Conservation (phyloP, 2,888 invertebrate genomes). For the Lasioglossum calceatum region DNA sequence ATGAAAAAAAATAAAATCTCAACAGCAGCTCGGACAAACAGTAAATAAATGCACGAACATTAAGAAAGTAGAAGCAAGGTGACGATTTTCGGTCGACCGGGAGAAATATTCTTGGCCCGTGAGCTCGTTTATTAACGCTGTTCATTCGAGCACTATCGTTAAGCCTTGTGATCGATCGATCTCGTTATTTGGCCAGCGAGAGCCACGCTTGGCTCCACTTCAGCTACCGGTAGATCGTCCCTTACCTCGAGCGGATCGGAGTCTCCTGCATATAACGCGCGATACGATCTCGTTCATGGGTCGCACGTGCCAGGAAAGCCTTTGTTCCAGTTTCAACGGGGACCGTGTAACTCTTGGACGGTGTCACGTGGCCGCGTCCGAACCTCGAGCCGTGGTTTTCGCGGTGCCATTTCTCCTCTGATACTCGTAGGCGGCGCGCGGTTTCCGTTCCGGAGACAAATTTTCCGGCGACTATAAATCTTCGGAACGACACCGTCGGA, state of each 20-base stretch:
- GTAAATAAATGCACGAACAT: neutral
- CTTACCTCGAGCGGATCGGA: slow-evolving; percentile 21
- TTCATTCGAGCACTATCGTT: slow-evolving; percentile 13
- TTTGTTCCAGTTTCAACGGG: slow-evolving; percentile 55
- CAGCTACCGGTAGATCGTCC: slow-evolving; percentile 30
- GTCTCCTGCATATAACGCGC: slow-evolving; percentile 43
- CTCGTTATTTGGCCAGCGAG: slow-evolving; percentile 60
- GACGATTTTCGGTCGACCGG: neutral
- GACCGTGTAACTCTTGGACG: slow-evolving; percentile 47
- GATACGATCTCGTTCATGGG: slow-evolving; percentile 58
- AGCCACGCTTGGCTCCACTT: slow-evolving; percentile 18
- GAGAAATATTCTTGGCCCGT: neutral
- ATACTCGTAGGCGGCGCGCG: neutral
- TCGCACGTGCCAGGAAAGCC: slow-evolving; percentile 61
- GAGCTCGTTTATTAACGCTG: neutral
- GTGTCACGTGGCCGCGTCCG: slow-evolving; percentile 53
- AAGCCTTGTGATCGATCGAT: slow-evolving; percentile 65
- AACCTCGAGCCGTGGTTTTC: slow-evolving; percentile 47
- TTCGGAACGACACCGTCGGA: neutral
- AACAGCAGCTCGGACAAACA: neutral
- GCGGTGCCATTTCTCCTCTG: slow-evolving; percentile 8
- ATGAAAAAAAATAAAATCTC: too few species aligned
- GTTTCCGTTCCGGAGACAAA: slow-evolving; percentile 21
- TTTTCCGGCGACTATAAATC: slow-evolving; percentile 21
- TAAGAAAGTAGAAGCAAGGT: neutral